phyloP scores from a whole-genome alignment of 37 sponge, comb jelly and placozoan species.

The Crambe crambe region DNA sequence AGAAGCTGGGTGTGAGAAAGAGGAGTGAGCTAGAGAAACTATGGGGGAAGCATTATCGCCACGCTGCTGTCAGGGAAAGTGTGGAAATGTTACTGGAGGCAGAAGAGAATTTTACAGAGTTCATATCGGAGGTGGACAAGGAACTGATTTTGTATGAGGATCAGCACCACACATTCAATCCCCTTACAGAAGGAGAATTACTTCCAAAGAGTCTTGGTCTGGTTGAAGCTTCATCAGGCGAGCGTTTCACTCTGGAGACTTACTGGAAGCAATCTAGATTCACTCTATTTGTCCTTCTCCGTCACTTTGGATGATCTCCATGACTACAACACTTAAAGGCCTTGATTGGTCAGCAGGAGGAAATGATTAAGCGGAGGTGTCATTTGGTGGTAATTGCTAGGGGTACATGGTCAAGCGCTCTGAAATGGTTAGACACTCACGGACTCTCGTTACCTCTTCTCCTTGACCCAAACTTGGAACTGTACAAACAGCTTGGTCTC shows the following conservation, averaged over 20 bases:
- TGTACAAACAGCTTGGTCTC: conserved; percentile 56
- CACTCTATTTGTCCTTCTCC: conserved; percentile 52
- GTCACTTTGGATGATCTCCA: conserved; percentile 69
- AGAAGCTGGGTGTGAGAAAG: conserved; percentile 9
- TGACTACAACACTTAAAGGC: conserved; percentile 52
- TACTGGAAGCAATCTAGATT: conserved; percentile 25
- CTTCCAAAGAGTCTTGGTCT: conserved; percentile 17
- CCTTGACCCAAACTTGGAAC: conserved; percentile 12
- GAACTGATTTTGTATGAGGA: conserved; percentile 13
- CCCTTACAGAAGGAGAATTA: not conserved
- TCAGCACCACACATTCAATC: not conserved
- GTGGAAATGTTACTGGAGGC: conserved; percentile 28
- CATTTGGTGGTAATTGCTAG: conserved; percentile 16
- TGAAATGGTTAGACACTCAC: conserved; percentile 22
- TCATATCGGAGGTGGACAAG: conserved; percentile 5
- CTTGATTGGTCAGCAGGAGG: not conserved
- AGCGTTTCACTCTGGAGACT: not conserved
- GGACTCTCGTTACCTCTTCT: conserved; percentile 9
- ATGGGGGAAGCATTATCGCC: not conserved
- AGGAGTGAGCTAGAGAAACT: conserved; percentile 22
- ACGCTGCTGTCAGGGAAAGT: conserved; percentile 10
- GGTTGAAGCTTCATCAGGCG: conserved; percentile 1
- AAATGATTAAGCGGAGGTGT: not conserved
- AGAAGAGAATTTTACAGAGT: conserved; percentile 23
- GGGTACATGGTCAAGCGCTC: not conserved